A percentile compares a stretch with the other conserved stretches of the same genome.
Evolutionary conservation across 2,797 vertebrate species (phyloP).

Genomic region (Vipera latastei): DNA sequence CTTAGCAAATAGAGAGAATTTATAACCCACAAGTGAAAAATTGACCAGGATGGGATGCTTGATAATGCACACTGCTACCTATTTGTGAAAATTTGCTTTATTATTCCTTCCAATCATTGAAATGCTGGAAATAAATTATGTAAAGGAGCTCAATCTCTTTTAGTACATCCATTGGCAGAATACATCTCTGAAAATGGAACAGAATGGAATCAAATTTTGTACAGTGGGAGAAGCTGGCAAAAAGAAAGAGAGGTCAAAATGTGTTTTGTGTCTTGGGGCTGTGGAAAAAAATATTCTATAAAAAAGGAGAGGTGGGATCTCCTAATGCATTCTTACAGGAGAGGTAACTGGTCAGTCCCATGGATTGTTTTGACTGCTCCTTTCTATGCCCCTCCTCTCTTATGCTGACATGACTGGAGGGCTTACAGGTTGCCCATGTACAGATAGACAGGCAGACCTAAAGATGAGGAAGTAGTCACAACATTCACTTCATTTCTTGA

Average conservation of each 20-base stretch:
- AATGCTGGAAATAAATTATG: neutral
- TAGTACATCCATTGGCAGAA: neutral
- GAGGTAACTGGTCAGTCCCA: neutral
- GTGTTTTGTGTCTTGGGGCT: neutral
- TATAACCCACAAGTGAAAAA: slow-evolving; percentile 58
- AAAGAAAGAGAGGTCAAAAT: neutral
- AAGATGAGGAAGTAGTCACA: neutral
- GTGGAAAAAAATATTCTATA: neutral
- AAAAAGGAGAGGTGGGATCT: neutral
- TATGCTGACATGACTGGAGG: neutral
- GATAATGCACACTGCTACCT: slow-evolving; percentile 41
- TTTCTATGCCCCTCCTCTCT: neutral
- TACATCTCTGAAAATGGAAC: neutral
- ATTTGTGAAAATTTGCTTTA: slow-evolving; percentile 43
- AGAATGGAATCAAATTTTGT: neutral
- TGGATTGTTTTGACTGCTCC: neutral
- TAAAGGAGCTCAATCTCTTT: neutral
- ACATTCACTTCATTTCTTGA: neutral
- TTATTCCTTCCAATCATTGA: slow-evolving; percentile 15
- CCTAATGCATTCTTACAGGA: neutral
- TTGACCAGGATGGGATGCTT: slow-evolving; percentile 52
- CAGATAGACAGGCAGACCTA: neutral
- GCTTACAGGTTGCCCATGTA: neutral
- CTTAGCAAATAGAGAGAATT: slow-evolving; percentile 66
- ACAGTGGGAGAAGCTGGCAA: neutral